Evolutionary conservation across 2,888 invertebrate genomes (phyloP), one percentile per base, ranked within the genome.

Genomic region (Steinernema scapterisci): DNA sequence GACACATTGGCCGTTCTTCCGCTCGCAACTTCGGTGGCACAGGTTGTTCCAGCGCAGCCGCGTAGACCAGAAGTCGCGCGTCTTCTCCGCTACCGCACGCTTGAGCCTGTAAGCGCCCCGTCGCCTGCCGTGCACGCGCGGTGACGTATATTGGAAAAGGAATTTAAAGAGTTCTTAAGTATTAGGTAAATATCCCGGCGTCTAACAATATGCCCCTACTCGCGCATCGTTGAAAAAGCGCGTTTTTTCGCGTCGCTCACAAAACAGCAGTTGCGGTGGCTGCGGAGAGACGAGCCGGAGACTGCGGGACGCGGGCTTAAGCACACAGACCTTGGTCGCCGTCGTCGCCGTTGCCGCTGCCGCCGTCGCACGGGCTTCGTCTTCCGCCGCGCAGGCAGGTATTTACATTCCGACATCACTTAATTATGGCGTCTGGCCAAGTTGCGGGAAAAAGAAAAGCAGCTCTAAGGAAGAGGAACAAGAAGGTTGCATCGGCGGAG

Each of bases 191-290:
- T 63, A 63, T 31, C 25, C 63, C 31, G 25, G 31, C 38, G 63
- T 63, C 63, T 63, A 63, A 63, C 31, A 63, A 63, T 63, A 63
- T 63, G 63, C 63, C 63, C 52, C 63, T 63, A 63, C 63, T 63
- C 63, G 63, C 63, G 63, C 63, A 63, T 63, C 63, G 63, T 13
- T 31, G 54, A 63, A 63, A 63, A 63, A 27, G 63, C 38, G 27
- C 31, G 13, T 63, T 63, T 63, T 63, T 63, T 63, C 38, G 63
- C 63, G 31, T 63, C 63, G 63, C 31, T 63, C 27, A 38, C 63
- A 63, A 63, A 63, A 23, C 63, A 16, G 38, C 63, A 9, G 63
- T 31, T 63, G 63, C 31, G 63, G 25, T 31, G 63, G 25, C 7
- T 3, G 38, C 63, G 63, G 19, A 16, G 63, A 63, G 63, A 63